A percentile compares a stretch with the other conserved stretches of the same genome.
These are phyloP conservation scores for Drosophila tanythrix DNA, from an alignment of 2,888 invertebrate genomes.

Conservation along the genomic window DNA sequence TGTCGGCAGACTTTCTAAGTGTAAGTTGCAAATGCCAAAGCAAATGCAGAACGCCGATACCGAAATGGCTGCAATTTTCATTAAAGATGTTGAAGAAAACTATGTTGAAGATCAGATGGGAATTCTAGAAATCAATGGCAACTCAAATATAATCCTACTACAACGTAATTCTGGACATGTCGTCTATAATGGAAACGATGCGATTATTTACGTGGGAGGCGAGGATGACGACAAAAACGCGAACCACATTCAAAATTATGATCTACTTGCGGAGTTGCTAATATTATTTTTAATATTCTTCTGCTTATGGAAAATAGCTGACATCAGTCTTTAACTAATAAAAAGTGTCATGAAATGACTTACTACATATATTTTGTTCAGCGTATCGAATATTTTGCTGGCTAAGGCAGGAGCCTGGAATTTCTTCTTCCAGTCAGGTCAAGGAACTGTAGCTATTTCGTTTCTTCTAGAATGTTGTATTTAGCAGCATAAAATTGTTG, in stretches of 20 bases:
- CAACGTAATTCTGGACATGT: background rate
- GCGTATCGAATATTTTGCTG: no score
- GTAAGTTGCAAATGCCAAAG: background rate
- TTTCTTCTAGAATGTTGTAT: background rate
- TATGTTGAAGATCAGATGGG: no score
- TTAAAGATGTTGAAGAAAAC: background rate
- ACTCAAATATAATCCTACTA: slow-evolving; percentile 8
- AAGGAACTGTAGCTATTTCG: background rate
- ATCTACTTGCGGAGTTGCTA: slow-evolving; percentile 17
- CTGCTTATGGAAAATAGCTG: slow-evolving; percentile 8
- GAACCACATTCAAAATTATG: background rate
- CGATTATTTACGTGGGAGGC: slow-evolving; percentile 19
- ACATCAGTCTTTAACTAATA: slow-evolving; percentile 5
- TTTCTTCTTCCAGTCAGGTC: background rate
- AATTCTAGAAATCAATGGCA: background rate
- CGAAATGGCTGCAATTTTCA: slow-evolving; percentile 19
- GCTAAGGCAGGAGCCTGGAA: background rate
- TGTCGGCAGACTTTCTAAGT: background rate
- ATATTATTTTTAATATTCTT: slow-evolving; percentile 32
- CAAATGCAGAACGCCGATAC: background rate
- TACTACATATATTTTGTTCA: background rate
- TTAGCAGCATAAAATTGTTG: background rate
- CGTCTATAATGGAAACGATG: slow-evolving; percentile 4
- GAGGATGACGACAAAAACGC: background rate
- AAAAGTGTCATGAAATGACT: background rate